Evolutionary conservation across 1,140 invertebrate genomes (phyloP).

Genomic region (Dreissena polymorpha): DNA sequence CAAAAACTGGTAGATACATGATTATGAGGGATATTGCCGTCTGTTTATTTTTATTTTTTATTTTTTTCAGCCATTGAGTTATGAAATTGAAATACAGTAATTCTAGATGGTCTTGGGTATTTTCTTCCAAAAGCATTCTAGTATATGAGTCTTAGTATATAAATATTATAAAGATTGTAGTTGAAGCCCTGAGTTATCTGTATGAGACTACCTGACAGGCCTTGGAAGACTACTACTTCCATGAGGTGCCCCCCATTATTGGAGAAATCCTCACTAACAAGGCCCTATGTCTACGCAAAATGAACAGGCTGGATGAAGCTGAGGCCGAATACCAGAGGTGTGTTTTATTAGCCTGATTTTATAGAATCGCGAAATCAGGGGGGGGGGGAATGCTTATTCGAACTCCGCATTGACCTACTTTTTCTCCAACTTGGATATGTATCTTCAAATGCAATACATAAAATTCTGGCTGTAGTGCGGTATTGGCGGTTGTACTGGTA

Average conservation of each 20-base stretch:
- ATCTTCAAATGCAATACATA: no score
- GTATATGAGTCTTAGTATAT: no score
- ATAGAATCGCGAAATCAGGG: no score
- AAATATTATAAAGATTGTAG: no score
- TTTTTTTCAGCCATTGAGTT: no score
- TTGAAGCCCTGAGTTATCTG: no score
- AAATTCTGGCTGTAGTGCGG: not conserved
- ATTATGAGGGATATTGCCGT: no score
- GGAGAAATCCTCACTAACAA: constrained; percentile 51
- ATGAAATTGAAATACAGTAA: no score
- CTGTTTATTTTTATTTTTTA: no score
- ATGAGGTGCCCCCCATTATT: constrained; percentile 27
- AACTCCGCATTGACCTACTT: not conserved
- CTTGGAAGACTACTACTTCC: constrained; percentile 25
- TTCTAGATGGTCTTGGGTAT: no score
- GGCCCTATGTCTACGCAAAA: constrained; percentile 22
- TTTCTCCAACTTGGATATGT: not conserved
- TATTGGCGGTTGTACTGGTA: not conserved
- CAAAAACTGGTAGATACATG: no score
- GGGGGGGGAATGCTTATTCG: not conserved
- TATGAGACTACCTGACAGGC: constrained; percentile 12
- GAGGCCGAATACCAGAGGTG: constrained; percentile 40
- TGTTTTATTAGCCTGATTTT: not conserved
- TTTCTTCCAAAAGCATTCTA: no score
- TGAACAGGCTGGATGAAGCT: constrained; percentile 23